Evolutionary conservation across 2,888 invertebrate genomes (phyloP), one percentile per base, ranked within the genome.

Genomic region (Harpalus rubripes): DNA sequence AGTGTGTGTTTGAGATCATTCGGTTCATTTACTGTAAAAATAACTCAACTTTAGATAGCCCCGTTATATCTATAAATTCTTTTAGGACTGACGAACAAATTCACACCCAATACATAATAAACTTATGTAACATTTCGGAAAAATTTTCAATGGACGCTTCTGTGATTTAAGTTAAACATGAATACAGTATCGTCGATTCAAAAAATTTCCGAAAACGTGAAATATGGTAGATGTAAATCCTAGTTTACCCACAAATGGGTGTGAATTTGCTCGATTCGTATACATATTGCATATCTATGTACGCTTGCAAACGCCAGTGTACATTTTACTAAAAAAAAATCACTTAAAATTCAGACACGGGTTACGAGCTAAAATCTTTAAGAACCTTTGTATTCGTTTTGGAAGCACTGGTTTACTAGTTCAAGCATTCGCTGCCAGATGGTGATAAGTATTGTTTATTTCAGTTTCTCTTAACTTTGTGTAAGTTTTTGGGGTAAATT

Each of bases 221-320:
- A n/a, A n/a, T n/a, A n/a, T n/a, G n/a, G n/a, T n/a, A n/a, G n/a
- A n/a, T 32, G 3, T 32, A 32, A 5, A 32, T 32, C 32, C 3
- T 32, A 32, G 32, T 32, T 32, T 32, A 32, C 44, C 44, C 12
- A 1, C 0, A 52, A 12, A 52, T 52, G 44, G 10, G 44, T 52
- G 44, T 52, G 44, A 12, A 52, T 52, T 52, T 52, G 44, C 44
- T 52, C 44, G 8, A 52, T 39, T 80, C 68, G 79, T 85, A 85
- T 84, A 78, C 76, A 76, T 84, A 84, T 78, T 85, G 85, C 85
- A 85, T 85, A 85, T 85, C 85, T 85, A 58, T 85, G 85, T 85
- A 85, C 85, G 85, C 85, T 85, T 85, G 85, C 85, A 72, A 85
- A 78, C 78, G 85, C 85, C 72, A 72, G 85, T 85, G 85, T 85